A percentile compares a stretch with the other conserved stretches of the same genome.
phyloP scores from a whole-genome alignment of 2,797 vertebrate genomes.

The Parotocinclus haroldoi region DNA sequence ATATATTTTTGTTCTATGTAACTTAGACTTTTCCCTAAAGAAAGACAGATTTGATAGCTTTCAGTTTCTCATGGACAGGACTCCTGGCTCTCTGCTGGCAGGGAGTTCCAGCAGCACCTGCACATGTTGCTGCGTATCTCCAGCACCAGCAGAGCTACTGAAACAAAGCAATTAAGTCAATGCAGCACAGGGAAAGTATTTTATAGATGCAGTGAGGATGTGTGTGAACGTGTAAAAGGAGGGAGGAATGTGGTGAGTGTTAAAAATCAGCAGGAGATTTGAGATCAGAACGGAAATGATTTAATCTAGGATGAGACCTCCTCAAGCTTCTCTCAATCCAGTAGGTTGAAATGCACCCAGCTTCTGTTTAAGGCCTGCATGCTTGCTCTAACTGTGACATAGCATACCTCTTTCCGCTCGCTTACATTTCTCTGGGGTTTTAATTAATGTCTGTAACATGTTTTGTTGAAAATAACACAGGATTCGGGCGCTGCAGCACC shows the following conservation, averaged over 20 bases:
- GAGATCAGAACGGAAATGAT: slow-evolving; percentile 46
- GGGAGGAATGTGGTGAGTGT: slow-evolving; percentile 38
- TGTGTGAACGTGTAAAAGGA: slow-evolving; percentile 35
- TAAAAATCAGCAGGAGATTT: slow-evolving; percentile 39
- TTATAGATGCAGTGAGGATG: slow-evolving; percentile 41
- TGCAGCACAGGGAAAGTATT: slow-evolving; percentile 41
- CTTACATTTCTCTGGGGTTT: too few relatives aligned
- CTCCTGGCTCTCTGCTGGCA: slow-evolving; percentile 17
- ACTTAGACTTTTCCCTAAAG: slow-evolving; percentile 50
- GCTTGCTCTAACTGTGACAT: too few relatives aligned
- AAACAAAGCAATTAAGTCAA: slow-evolving; percentile 68
- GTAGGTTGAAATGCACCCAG: slow-evolving; percentile 35
- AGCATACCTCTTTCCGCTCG: too few relatives aligned
- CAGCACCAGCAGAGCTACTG: slow-evolving; percentile 52
- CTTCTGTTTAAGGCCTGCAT: slow-evolving; percentile 31
- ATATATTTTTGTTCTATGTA: slow-evolving; percentile 51
- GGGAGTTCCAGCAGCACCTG: slow-evolving; percentile 52
- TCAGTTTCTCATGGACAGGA: slow-evolving; percentile 42
- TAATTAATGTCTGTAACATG: too few relatives aligned
- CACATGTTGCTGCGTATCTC: slow-evolving; percentile 67
- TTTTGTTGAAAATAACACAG: too few relatives aligned
- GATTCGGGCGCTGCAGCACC: too few relatives aligned
- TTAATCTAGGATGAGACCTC: slow-evolving; percentile 36
- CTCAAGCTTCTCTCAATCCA: slow-evolving; percentile 27
- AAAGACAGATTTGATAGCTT: slow-evolving; percentile 58